These are phyloP conservation scores for Siderastrea radians DNA, from an alignment of 92 coral and sea anemone species.

Conservation along the genomic window DNA sequence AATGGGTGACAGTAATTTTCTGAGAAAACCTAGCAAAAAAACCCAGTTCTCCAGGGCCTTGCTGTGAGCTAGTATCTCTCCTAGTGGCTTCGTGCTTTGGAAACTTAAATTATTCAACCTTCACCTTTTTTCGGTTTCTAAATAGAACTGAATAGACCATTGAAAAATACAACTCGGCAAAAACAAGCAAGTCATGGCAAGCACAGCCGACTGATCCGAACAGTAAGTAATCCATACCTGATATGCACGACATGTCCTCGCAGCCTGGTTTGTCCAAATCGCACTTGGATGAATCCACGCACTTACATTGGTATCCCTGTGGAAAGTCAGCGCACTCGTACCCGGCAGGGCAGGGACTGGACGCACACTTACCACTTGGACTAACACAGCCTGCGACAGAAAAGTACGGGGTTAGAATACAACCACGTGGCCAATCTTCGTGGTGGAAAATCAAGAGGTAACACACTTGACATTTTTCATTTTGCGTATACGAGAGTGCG, in stretches of 20 bases:
- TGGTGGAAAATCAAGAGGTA: too few species aligned
- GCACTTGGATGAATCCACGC: slow-evolving; percentile 79
- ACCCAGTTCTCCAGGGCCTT: too few species aligned
- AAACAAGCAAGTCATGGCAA: neutral
- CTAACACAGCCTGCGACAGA: slow-evolving; percentile 61
- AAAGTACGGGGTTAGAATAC: neutral
- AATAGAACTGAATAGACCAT: too few species aligned
- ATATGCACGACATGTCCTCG: slow-evolving; percentile 78
- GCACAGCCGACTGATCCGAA: neutral
- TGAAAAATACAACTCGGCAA: neutral
- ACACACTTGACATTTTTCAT: too few species aligned
- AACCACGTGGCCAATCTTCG: neutral
- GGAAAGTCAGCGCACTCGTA: slow-evolving; percentile 86
- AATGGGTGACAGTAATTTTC: too few species aligned
- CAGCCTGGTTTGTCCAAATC: slow-evolving; percentile 83
- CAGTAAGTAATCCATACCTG: slow-evolving; percentile 61
- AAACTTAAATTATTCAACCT: too few species aligned
- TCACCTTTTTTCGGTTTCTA: too few species aligned
- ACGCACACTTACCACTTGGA: slow-evolving; percentile 72
- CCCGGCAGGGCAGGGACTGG: slow-evolving; percentile 90
- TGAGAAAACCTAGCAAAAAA: too few species aligned
- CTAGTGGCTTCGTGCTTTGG: too few species aligned
- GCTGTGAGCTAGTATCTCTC: too few species aligned
- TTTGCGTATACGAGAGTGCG: too few species aligned
- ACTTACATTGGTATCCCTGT: slow-evolving; percentile 92